Evolutionary conservation across 2,888 invertebrate genomes (phyloP), one percentile per base, ranked within the genome.

Genomic region (Ischnus inquisitorius): DNA sequence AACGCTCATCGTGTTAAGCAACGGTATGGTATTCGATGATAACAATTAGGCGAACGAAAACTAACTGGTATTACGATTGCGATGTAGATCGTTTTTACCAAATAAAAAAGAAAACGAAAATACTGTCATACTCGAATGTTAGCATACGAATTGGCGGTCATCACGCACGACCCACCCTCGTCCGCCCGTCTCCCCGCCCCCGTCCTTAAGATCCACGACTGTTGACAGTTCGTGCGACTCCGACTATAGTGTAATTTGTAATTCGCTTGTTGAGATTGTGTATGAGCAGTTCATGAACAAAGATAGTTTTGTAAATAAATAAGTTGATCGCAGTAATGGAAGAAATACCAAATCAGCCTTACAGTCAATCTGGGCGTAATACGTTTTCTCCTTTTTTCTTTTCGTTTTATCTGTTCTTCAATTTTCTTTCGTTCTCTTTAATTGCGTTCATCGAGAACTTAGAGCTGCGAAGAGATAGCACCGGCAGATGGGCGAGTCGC

Each of bases 271-370:
- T 86, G 85, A 85, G 77, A 86, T 79, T 83, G 79, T 80, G 85
- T 85, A 86, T 80, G 85, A 88, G 85, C 86, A 85, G 68, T 87
- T 87, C 82, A 85, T 87, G 87, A 83, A 86, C 85, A 89, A 86
- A 86, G 76, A 80, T 89, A 90, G 88, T 88, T 88, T 87, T 90
- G 90, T 91, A 91, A 89, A 90, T 90, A 90, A 88, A 86, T 89
- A 88, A 88, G 88, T 90, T 89, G 85, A 88, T 88, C 86, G 83
- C 81, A 84, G 54, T 82, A 87, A 87, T 75, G 86, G 72, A 85
- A 88, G 79, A 80, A 83, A 87, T 90, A 87, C 89, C 90, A 89
- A 87, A 90, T 86, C 88, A 90, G 90, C 90, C 90, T 90, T 89
- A 88, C 82, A 84, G 87, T 88, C 85, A 87, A 88, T 86, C 80